phyloP scores from a whole-genome alignment of 2,797 vertebrate species.

The Linurgus olivaceus region DNA sequence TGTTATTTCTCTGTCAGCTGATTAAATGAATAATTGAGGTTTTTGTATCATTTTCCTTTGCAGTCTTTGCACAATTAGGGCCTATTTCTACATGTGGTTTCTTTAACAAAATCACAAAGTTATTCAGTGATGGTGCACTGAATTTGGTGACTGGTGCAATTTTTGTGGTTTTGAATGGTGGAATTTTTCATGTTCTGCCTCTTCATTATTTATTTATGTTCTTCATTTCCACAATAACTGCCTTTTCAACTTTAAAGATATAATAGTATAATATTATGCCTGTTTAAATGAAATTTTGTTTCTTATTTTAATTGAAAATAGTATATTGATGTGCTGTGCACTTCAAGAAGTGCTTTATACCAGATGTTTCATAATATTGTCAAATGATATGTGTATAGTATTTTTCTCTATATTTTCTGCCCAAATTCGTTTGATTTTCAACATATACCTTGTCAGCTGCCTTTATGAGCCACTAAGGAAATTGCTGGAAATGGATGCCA shows the following conservation, averaged over 20 bases:
- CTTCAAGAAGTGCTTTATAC: background rate
- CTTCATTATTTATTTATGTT: background rate
- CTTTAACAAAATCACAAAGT: background rate
- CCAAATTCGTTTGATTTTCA: background rate
- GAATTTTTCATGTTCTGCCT: background rate
- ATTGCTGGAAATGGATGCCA: background rate
- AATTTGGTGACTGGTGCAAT: too few relatives aligned
- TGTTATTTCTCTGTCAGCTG: background rate
- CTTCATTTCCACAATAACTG: background rate
- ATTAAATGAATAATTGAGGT: background rate
- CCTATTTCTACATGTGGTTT: background rate
- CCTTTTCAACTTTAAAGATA: background rate
- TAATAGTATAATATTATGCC: background rate
- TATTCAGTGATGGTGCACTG: background rate
- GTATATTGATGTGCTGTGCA: background rate
- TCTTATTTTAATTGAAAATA: conserved; percentile 1
- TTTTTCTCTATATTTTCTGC: background rate
- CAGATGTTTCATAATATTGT: background rate
- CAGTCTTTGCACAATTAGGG: background rate
- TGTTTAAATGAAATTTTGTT: background rate
- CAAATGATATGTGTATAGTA: background rate
- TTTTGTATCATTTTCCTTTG: background rate
- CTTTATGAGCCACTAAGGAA: background rate
- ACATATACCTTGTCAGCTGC: background rate
- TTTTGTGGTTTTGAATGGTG: too few relatives aligned